Base-by-base conservation (phyloP, 2,113 vertebrate species). In the Dascyllus trimaculatus region DNA sequence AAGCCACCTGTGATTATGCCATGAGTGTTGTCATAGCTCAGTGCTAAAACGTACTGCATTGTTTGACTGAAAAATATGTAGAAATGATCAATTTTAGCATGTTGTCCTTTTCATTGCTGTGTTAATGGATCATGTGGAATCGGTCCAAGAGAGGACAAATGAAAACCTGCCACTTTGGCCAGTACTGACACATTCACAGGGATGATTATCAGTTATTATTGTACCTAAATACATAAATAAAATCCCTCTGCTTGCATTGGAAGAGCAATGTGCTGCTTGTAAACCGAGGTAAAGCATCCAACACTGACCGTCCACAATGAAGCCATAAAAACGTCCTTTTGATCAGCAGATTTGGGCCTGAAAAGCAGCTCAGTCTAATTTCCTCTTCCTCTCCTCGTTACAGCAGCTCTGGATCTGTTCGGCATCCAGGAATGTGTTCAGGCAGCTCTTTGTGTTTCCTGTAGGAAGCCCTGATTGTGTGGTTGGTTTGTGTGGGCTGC, bases 361-460 rank as follows among this genome's bases (percentile, higher is more conserved):
- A 43, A 9, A 43, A 43, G 4, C 40, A 43, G 40, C 40, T 43
- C 13, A 15, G 13, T 14, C 13, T 15, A 15, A 14, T 61, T 61
- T 58, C 2, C 48, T 61, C 35, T 11, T 21, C n/a, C 46, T 63
- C 68, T 63, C 68, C 25, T 71, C 29, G 26, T 9, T 56, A 59
- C 62, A 52, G 40, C 67, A 68, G n/a, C 8, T 5, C 52, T 58
- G 45, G 18, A 46, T 73, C 25, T 69, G 43, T 40, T 73, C 49
- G 45, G 29, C 19, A 4, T 58, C 72, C 40, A 49, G 61, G 26
- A 54, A 58, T 14, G 56, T 57, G 35, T 13, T 1, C 40, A 43
- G 40, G 40, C 40, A 40, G 72, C 54, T 67, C 80, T n/a, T 60
- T 51, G 56, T 61, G 75, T 72, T 54, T 81, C 75, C 75, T 62